Evolutionary conservation across 2,888 invertebrate genomes (phyloP).

Genomic region (Diarsia dahlii): DNA sequence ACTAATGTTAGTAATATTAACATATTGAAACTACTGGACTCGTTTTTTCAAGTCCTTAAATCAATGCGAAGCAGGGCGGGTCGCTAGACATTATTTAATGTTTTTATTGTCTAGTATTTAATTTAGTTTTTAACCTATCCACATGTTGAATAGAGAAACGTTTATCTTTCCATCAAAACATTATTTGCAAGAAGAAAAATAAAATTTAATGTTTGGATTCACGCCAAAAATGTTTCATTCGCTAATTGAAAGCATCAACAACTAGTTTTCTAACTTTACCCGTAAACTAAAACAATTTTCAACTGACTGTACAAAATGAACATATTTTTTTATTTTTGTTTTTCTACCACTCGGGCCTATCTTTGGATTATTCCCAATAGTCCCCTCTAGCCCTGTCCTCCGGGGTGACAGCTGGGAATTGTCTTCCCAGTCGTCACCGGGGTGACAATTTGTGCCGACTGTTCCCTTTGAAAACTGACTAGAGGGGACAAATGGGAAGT

Average conservation of each 20-base stretch:
- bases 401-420: too few species aligned
- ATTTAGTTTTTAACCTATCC: slow-evolving; percentile 7
- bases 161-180: slow-evolving; percentile 55
- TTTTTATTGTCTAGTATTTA: background rate
- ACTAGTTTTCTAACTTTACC: slow-evolving; percentile 4
- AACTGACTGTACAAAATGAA: background rate
- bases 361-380: too few species aligned
- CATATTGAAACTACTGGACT: too few species aligned
- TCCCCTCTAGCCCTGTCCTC: too few species aligned
- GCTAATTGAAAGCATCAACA: slow-evolving; percentile 35
- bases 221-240: slow-evolving; percentile 46
- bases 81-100: background rate
- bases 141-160: slow-evolving; percentile 22
- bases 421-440: too few species aligned
- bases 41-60: background rate
- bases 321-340: background rate
- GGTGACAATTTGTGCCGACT: too few species aligned
- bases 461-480: too few species aligned
- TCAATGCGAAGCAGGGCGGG: background rate
- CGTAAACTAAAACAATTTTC: slow-evolving; percentile 14
- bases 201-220: slow-evolving; percentile 40
- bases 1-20: too few species aligned
- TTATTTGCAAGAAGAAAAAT: slow-evolving; percentile 43
- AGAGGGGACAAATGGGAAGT: too few species aligned
- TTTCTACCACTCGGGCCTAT: background rate